phyloP scores from a whole-genome alignment of 92 coral and sea anemone species.

The Galaxea fascicularis region DNA sequence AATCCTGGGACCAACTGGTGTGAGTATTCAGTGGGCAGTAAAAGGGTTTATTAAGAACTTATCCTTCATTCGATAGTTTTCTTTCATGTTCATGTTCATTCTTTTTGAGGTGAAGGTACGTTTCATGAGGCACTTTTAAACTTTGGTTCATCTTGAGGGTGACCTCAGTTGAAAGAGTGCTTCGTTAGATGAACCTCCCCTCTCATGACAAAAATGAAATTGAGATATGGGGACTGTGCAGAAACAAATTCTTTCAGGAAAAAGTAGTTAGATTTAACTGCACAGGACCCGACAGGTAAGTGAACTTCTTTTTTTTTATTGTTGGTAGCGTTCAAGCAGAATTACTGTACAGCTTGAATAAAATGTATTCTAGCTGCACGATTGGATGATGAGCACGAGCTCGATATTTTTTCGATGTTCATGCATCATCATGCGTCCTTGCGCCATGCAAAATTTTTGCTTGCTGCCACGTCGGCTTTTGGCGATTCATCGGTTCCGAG shows the following conservation, averaged over 20 bases:
- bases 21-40: background rate
- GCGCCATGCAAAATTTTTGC: background rate
- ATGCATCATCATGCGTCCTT: background rate
- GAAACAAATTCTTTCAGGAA: background rate
- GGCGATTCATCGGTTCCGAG: too few species aligned
- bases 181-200: background rate
- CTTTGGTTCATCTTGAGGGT: background rate
- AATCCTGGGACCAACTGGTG: background rate
- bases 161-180: background rate
- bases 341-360: background rate
- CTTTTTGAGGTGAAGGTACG: background rate
- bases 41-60: background rate
- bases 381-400: background rate
- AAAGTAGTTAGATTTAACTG: background rate
- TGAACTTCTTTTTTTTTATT: background rate
- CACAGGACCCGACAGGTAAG: conserved; percentile 7
- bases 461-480: too few species aligned
- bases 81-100: background rate
- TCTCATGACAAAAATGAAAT: background rate
- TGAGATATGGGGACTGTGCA: background rate
- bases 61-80: background rate
- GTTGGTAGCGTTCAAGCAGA: conserved; percentile 1
- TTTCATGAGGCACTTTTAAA: background rate
- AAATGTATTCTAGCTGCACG: background rate
- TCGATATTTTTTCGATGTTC: background rate